Evolutionary conservation across 2,113 vertebrate genomes (phyloP).

Genomic region (Bucco capensis): DNA sequence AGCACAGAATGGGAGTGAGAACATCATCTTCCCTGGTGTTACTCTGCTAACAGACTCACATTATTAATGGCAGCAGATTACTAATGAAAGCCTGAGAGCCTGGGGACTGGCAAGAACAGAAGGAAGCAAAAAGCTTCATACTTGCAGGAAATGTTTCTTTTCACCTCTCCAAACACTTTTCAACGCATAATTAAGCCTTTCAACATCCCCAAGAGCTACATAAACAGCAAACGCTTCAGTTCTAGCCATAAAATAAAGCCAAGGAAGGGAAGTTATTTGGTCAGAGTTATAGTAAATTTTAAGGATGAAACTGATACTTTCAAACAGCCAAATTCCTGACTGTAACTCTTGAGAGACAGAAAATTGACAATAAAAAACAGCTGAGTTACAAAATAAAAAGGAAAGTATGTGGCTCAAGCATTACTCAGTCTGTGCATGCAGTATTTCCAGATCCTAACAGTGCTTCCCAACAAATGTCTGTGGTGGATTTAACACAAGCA

Average conservation of each 20-base stretch:
- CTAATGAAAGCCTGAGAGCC: not conserved
- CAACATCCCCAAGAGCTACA: not conserved
- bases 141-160: not conserved
- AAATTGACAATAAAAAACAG: not conserved
- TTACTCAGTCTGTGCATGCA: not conserved
- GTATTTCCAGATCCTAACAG: not conserved
- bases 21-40: not conserved
- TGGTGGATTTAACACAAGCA: not conserved
- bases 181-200: not conserved
- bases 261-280: not conserved
- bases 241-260: not conserved
- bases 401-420: not conserved
- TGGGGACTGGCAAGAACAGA: fast-evolving
- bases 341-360: not conserved
- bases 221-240: not conserved
- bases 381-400: not conserved
- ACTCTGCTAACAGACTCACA: not conserved
- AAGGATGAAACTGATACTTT: not conserved
- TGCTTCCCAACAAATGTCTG: not conserved
- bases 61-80: not conserved
- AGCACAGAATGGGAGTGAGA: not conserved
- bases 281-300: not conserved
- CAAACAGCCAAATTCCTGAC: not conserved
- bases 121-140: not conserved
- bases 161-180: not conserved